Conservation (phyloP, 2,888 invertebrate genomes). For the Cerceris rybyensis region DNA sequence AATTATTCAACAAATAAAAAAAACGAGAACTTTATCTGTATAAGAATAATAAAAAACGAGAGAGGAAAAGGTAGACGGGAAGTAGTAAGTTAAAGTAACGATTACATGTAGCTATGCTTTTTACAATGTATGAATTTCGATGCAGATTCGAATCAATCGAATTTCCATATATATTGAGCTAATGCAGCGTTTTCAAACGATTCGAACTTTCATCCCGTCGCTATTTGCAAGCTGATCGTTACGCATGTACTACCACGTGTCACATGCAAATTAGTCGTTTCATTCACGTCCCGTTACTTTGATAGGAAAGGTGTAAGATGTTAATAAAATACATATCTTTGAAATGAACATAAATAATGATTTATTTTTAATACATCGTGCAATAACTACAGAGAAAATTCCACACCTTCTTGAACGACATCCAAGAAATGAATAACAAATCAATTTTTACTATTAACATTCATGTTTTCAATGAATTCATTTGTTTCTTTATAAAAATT, state of each 20-base stretch:
- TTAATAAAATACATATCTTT: slow-evolving; percentile 13
- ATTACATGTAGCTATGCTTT: too few relatives aligned
- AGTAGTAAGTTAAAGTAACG: too few relatives aligned
- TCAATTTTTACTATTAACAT: too few relatives aligned
- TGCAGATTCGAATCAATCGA: neutral
- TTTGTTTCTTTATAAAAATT: neutral
- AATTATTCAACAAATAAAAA: too few relatives aligned
- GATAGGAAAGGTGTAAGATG: slow-evolving; percentile 15
- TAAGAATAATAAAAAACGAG: too few relatives aligned
- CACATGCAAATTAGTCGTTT: neutral
- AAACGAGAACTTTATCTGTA: too few relatives aligned
- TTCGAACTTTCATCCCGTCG: neutral
- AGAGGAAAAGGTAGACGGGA: too few relatives aligned
- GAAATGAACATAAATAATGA: slow-evolving; percentile 53
- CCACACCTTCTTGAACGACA: neutral
- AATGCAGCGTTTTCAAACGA: neutral
- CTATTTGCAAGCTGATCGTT: neutral
- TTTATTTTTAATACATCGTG: slow-evolving; percentile 29
- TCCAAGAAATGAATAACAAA: neutral
- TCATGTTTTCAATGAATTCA: neutral
- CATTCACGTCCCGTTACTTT: neutral
- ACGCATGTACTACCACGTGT: neutral
- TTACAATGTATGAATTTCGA: too few relatives aligned
- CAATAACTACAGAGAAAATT: slow-evolving; percentile 30
- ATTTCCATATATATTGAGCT: neutral